Conservation (phyloP, 2,797 vertebrate genomes). For the Diplodus puntazzo region DNA sequence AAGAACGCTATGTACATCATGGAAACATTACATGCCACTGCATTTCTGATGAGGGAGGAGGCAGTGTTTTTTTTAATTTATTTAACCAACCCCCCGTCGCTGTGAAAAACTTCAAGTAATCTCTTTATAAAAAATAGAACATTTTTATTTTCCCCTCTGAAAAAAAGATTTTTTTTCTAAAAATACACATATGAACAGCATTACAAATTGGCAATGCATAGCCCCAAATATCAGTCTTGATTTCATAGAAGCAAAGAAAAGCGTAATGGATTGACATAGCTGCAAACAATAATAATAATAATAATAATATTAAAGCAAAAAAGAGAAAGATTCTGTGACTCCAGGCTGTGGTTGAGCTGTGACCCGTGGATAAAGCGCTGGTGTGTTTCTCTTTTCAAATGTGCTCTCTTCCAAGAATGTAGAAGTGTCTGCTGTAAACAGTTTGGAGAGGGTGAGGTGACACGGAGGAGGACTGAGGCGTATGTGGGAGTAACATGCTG, state of each 20-base stretch:
- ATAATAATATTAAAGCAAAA: constrained; percentile 40
- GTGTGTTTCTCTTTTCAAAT: constrained; percentile 66
- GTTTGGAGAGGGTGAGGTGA: constrained; percentile 44
- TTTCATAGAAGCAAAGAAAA: constrained; percentile 57
- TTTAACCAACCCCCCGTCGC: constrained; percentile 51
- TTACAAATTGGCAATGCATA: constrained; percentile 82
- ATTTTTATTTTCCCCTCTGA: constrained; percentile 77
- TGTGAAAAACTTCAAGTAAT: constrained; percentile 87
- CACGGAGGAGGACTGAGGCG: not conserved
- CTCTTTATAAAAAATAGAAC: constrained; percentile 87
- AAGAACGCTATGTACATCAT: constrained; percentile 83
- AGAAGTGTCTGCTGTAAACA: constrained; percentile 83
- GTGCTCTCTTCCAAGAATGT: constrained; percentile 73
- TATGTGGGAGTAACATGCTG: constrained; percentile 12
- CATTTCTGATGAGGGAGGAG: constrained; percentile 65
- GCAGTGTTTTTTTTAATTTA: constrained; percentile 43
- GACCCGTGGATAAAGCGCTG: constrained; percentile 62
- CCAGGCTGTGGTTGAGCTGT: constrained; percentile 35
- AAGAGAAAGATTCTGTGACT: constrained; percentile 28
- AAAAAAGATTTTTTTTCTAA: constrained; percentile 74
- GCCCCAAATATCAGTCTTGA: constrained; percentile 67
- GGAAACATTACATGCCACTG: constrained; percentile 77
- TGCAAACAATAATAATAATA: constrained; percentile 41
- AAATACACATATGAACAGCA: constrained; percentile 83
- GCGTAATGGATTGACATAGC: constrained; percentile 50